These are phyloP conservation scores for Cryptophagus acutangulus DNA, from an alignment of 2,888 invertebrate genomes.

Conservation along the genomic window DNA sequence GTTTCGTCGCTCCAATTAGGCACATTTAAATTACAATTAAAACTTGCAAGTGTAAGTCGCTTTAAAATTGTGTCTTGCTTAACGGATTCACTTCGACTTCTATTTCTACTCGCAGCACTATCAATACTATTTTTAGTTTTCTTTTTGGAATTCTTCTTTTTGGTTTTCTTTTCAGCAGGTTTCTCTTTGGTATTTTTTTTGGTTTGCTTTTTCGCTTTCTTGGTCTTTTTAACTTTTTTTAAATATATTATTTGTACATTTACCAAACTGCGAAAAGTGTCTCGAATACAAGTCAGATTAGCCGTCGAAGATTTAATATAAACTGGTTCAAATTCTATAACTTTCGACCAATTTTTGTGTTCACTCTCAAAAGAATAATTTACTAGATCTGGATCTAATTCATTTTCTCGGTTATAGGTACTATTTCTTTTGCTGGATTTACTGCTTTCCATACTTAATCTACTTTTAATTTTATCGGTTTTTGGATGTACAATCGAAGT, in stretches of 20 bases:
- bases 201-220: constrained; percentile 39
- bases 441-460: constrained; percentile 32
- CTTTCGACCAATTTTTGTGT: constrained; percentile 51
- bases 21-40: constrained; percentile 48
- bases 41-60: constrained; percentile 47
- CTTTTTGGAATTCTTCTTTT: constrained; percentile 14
- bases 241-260: constrained; percentile 52
- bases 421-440: constrained; percentile 9
- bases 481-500: constrained; percentile 35
- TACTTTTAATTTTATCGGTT: constrained; percentile 35
- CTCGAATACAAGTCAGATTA: constrained; percentile 50
- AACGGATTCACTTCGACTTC: neutral
- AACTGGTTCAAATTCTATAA: constrained; percentile 52
- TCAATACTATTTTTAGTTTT: neutral
- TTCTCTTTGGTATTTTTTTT: no score
- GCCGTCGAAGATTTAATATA: constrained; percentile 49
- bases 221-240: constrained; percentile 47
- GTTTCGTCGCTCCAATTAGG: constrained; percentile 54
- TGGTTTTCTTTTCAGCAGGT: constrained; percentile 12
- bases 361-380: constrained; percentile 51
- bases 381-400: constrained; percentile 2
- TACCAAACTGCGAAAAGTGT: constrained; percentile 54
- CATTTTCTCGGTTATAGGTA: neutral
- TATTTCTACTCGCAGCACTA: no score
- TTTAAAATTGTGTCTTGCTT: constrained; percentile 34